Base-by-base conservation (phyloP, 53 echinoderm and acorn worm species). In the Antedon mediterranea region DNA sequence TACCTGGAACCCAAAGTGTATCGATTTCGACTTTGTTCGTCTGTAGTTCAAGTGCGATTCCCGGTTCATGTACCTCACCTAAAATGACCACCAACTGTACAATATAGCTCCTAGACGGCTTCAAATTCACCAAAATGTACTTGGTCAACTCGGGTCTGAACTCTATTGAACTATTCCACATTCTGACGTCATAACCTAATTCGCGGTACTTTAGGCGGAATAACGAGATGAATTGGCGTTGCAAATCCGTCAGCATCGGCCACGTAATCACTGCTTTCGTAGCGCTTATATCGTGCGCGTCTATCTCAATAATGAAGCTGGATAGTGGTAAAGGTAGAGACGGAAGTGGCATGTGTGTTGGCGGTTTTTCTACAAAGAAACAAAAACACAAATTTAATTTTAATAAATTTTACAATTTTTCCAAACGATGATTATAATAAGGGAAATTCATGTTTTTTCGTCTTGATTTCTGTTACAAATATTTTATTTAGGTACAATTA, bases 101-200 rank as follows among this genome's bases (percentile, higher is more conserved):
- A 11, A 97, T 85, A 34, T 98, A 98, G 79, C 89, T 98, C 43
- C 90, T 81, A n/a, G 84, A 92, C 73, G 98, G 90, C 34, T 90
- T 78, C 43, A 98, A 82, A 31, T 85, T 86, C 5, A 98, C 70
- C 31, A 98, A 74, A 0, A 90, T 98, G 77, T 89, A 97, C 41
- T 86, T 74, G 29, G 76, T 87, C 26, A 91, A 28, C 31, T 89
- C 87, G 13, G 98, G 89, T 82, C 94, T 91, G 79, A 43, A 76
- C 11, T 82, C 76, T 9, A 82, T 71, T 23, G 86, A 80, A 34
- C 83, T 88, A 20, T 89, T 81, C 93, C 93, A 93, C 31, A 85
- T 75, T 28, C 74, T 80, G 28, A 78, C 91, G 31, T 87, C 89
- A 29, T 89, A 89, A 3, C 87, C 78, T 11, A 95, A 74, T 32